Conservation (phyloP, 53 echinoderm and acorn worm species). For the Astropecten irregularis region DNA sequence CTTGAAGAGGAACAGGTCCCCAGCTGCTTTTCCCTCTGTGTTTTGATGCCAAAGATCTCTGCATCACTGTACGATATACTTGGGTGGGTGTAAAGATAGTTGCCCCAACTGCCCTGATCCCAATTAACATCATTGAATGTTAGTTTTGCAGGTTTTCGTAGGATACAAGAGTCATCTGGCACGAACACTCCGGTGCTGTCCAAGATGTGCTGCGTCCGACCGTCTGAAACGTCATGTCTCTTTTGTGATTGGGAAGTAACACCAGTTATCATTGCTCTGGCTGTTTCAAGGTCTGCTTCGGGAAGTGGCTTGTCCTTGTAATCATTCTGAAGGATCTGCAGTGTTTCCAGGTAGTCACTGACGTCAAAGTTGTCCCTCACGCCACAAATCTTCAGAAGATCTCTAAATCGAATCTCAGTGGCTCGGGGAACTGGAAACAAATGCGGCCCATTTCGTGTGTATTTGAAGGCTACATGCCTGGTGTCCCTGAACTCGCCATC, state of each 20-base stretch:
- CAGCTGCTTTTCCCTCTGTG: constrained; percentile 21
- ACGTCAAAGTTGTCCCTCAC: constrained; percentile 6
- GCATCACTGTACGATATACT: not conserved
- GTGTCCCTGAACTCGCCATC: constrained; percentile 1
- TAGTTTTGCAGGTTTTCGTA: not conserved
- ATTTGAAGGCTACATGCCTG: constrained; percentile 28
- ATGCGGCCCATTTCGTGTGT: constrained; percentile 6
- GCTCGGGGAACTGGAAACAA: constrained; percentile 10
- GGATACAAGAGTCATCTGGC: not conserved
- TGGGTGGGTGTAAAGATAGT: constrained; percentile 7
- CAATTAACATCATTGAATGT: constrained; percentile 22
- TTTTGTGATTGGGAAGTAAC: not conserved
- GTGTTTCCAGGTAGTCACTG: constrained; percentile 25
- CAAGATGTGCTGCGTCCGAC: not conserved
- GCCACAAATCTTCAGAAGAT: constrained; percentile 18
- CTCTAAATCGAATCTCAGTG: not conserved
- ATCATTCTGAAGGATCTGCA: not conserved
- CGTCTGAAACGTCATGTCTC: not conserved
- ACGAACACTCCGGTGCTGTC: not conserved
- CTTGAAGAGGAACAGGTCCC: constrained; percentile 4
- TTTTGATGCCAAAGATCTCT: not conserved
- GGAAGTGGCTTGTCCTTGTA: not conserved
- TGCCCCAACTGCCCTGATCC: not conserved
- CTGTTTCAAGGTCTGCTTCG: constrained; percentile 20
- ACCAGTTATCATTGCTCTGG: constrained; percentile 17